These are phyloP conservation scores for Anisognathus igniventris DNA, from an alignment of 2,797 vertebrate species.

Conservation along the genomic window DNA sequence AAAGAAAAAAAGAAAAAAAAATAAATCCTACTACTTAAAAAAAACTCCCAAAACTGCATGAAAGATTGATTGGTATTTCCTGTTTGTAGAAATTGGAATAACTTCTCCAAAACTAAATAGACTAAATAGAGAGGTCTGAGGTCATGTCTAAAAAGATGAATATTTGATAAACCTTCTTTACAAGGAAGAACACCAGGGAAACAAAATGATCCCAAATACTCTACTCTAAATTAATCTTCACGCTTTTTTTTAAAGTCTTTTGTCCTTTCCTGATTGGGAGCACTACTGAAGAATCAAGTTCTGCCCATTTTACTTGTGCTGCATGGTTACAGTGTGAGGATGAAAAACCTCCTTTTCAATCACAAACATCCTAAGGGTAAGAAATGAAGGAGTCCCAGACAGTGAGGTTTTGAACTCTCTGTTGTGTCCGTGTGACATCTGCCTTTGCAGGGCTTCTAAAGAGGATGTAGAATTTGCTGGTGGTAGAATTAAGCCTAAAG, in stretches of 20 bases:
- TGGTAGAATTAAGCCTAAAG: not conserved
- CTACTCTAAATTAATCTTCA: not conserved
- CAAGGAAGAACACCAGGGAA: not conserved
- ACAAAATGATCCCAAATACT: not conserved
- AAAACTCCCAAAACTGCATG: not conserved
- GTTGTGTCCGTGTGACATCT: not conserved
- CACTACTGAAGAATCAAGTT: not conserved
- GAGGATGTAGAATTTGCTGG: not conserved
- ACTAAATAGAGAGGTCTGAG: not conserved
- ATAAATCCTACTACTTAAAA: not conserved
- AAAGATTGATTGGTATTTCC: slow-evolving; percentile 21
- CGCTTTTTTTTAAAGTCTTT: not conserved
- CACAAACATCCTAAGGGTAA: not conserved
- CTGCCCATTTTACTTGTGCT: not conserved
- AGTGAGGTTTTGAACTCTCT: not conserved
- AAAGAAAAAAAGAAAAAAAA: not conserved
- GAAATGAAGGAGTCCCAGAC: not conserved
- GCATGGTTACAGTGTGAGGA: not conserved
- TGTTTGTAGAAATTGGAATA: not conserved
- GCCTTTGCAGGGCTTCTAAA: not conserved
- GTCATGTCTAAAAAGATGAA: not conserved
- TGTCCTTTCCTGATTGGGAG: not conserved
- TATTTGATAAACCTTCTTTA: not conserved
- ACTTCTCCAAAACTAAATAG: not conserved
- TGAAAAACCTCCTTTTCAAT: not conserved